Percentiles rank a stretch among this genome's conserved stretches.
Evolutionary conservation across 2,113 vertebrate genomes (phyloP).

Genomic region (rabbit (Oryctolagus cuniculus)): DNA sequence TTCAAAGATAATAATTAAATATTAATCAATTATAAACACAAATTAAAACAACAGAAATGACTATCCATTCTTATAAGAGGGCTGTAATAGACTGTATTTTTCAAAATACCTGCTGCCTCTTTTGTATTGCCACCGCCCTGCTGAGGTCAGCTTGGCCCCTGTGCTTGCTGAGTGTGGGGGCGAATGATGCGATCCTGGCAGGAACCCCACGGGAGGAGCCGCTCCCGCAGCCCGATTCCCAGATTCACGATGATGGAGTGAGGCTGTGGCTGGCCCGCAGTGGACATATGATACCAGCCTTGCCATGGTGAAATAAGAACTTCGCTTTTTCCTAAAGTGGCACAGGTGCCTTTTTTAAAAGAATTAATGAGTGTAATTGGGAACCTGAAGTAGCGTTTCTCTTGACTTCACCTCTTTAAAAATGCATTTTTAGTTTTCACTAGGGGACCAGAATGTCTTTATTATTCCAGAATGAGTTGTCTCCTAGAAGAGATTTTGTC

Average conservation of each 20-base stretch:
- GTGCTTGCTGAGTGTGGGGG: background rate
- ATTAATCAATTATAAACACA: background rate
- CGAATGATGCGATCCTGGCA: background rate
- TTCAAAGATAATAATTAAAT: constrained; percentile 12
- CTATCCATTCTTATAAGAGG: background rate
- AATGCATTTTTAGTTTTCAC: background rate
- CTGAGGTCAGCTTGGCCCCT: fast-evolving
- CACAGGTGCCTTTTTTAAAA: background rate
- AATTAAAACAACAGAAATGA: background rate
- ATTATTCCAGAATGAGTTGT: background rate
- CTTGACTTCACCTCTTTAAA: constrained; percentile 12
- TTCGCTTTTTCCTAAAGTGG: background rate
- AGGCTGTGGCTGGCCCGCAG: background rate
- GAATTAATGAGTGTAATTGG: background rate
- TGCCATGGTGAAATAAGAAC: background rate
- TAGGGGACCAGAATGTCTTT: constrained; percentile 23
- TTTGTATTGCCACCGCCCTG: background rate
- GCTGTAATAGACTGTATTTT: background rate
- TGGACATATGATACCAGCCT: background rate
- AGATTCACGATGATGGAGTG: background rate
- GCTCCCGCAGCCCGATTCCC: background rate
- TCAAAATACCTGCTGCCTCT: background rate
- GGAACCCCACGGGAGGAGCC: background rate
- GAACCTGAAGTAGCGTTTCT: constrained; percentile 11
- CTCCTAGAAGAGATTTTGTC: background rate